phyloP scores from a whole-genome alignment of 2,888 invertebrate species.

The Magallana nippona region DNA sequence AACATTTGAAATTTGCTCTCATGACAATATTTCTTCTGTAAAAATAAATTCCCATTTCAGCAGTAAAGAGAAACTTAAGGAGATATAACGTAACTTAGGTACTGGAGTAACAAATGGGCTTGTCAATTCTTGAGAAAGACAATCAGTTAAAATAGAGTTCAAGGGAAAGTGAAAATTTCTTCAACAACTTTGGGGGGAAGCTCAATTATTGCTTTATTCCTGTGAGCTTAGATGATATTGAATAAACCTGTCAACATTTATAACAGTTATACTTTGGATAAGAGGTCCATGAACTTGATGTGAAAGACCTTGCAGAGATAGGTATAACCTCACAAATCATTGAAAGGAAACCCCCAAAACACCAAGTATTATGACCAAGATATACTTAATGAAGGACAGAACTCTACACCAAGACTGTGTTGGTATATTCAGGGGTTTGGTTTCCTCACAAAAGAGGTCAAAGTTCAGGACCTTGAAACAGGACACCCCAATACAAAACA shows the following conservation, averaged over 20 bases:
- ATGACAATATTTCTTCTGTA: no score
- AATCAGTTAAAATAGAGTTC: not conserved
- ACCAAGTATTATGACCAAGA: not conserved
- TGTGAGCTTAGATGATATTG: slow-evolving; percentile 1
- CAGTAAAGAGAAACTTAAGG: not conserved
- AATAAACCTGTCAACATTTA: slow-evolving; percentile 19
- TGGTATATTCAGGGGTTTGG: not conserved
- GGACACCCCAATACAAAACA: no score
- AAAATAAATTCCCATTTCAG: not conserved
- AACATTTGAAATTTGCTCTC: no score
- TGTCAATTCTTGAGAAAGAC: not conserved
- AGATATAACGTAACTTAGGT: not conserved
- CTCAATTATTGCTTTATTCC: slow-evolving; percentile 1
- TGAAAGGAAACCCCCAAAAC: not conserved
- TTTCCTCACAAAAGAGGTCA: not conserved
- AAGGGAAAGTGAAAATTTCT: not conserved
- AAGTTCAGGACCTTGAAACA: not conserved
- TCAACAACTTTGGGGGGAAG: not conserved
- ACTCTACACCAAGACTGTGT: not conserved
- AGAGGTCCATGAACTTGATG: not conserved
- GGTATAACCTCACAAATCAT: not conserved
- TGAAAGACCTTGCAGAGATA: not conserved
- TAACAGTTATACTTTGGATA: not conserved
- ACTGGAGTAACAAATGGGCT: not conserved
- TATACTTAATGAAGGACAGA: not conserved